Conservation (phyloP, 2,797 vertebrate species). For the Cossypha dichroa region DNA sequence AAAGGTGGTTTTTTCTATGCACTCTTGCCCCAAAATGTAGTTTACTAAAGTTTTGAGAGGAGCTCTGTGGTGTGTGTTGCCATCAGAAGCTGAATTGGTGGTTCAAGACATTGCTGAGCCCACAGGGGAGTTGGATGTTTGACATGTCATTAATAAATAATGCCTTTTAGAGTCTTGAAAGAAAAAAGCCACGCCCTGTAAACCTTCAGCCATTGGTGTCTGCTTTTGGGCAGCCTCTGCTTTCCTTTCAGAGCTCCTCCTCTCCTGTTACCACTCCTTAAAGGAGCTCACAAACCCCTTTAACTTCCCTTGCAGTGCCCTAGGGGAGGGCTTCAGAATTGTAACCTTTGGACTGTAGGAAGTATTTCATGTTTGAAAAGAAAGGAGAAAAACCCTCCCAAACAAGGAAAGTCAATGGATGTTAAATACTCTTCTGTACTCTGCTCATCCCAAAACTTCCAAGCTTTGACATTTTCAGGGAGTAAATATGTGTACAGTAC, state of each 20-base stretch:
- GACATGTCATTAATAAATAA: not conserved
- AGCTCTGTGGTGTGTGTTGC: not conserved
- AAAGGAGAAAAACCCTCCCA: accelerated
- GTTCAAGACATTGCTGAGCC: not conserved
- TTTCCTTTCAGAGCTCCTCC: not conserved
- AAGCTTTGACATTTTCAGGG: not conserved
- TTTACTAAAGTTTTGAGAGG: not conserved
- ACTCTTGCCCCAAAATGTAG: not conserved
- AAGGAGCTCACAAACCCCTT: not conserved
- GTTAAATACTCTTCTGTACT: not conserved
- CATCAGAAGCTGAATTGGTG: not conserved
- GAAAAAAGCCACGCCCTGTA: not conserved
- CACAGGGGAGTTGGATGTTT: not conserved
- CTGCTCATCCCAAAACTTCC: not conserved
- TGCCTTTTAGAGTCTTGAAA: not conserved
- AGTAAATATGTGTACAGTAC: not conserved
- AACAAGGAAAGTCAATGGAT: not conserved
- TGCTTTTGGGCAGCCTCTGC: not conserved
- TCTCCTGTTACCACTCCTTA: not conserved
- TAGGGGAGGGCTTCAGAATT: not conserved
- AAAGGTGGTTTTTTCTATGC: not conserved
- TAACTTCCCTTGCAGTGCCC: not conserved
- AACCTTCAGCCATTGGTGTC: not conserved
- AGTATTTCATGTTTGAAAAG: not conserved
- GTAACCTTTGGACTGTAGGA: not conserved